Evolutionary conservation across 92 coral and sea anemone genomes (phyloP), one percentile per base, ranked within the genome.

Genomic region (Epizoanthus rinbou): DNA sequence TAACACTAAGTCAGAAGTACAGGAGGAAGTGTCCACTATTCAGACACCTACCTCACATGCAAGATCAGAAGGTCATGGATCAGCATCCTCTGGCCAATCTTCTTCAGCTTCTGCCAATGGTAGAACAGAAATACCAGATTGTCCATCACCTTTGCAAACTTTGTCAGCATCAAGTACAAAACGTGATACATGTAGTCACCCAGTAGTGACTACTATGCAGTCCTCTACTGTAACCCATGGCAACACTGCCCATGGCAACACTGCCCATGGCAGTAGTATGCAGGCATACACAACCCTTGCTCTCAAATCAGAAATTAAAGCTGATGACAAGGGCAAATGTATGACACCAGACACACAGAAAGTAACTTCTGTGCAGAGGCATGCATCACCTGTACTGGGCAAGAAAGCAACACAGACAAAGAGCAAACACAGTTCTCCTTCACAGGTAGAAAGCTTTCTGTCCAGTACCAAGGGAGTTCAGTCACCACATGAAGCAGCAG

Each of bases 171-270:
- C 58, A n/a, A 71, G 4, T 28, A 19, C 19, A 21, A 76, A 21
- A 58, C 82, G 14, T 33, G 82, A 76, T 37, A n/a, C n/a, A n/a
- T n/a, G n/a, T n/a, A 76, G 82, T 31, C 57, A 59, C 69, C 56
- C 82, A 58, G 58, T 39, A 58, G 31, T 75, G n/a, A 75, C 11
- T 57, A 56, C 35, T 6, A 57, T 45, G 39, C 69, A 76, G 82
- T 5, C 82, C n/a, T 58, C 70, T 62, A 18, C 24, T 39, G 39
- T 9, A 43, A 60, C 54, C 54, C 54, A 50, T 43, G 50, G 15
- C 31, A 28, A 28, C 31, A 53, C 37, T 67, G 6, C 75, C 75
- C 39, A 24, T 50, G 54, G 23, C 58, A 35, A 19, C 73, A 21
- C 33, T 39, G 69, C 24, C 58, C 5, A 50, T 2, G 54, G 54